Evolutionary conservation across 2,888 invertebrate species (phyloP), one percentile per base, ranked within the genome.

Genomic region (Caenorhabditis uteleia): DNA sequence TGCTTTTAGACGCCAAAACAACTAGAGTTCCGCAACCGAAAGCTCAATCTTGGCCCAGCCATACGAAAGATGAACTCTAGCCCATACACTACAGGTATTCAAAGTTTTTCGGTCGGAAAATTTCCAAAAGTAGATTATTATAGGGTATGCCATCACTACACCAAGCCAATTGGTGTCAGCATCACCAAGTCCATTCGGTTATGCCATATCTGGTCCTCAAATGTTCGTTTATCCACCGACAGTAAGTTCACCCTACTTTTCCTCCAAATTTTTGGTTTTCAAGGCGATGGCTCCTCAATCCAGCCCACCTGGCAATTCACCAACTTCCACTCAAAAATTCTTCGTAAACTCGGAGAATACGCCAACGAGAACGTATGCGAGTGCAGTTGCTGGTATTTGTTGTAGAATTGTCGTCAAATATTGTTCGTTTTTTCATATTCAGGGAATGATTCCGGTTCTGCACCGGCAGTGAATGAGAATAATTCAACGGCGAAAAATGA

Each of bases 11-110:
- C 27, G 16, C 67, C 68, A n/a, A 74, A 72, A 16, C 40, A 65
- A 12, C 44, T 75, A 20, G 69, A 67, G 33, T 70, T 75, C 50
- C 68, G 72, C 12, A 70, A 65, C 12, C 47, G 70, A 10, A 65
- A 59, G 7, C 53, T 76, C 29, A 76, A 76, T 47, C 57, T 76
- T 23, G 74, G 74, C 5, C 76, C 76, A 1, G 76, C 76, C 0
- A 65, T 74, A 26, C 56, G 74, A 12, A 65, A 70, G 14, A 56
- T 75, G 38, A 56, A 44, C 26, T 36, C 38, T 1, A 54, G 29
- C 18, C 34, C 42, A 10, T 58, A 53, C 16, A 48, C 48, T 12
- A 49, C 64, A 26, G 48, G 57, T 54, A 29, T 27, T 10, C 7
- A 33, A 21, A 8, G 7, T 3, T 5, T 7, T 16, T 20, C 6